Evolutionary conservation across 2,113 vertebrate genomes (phyloP).

Genomic region (Laticauda laticaudata): DNA sequence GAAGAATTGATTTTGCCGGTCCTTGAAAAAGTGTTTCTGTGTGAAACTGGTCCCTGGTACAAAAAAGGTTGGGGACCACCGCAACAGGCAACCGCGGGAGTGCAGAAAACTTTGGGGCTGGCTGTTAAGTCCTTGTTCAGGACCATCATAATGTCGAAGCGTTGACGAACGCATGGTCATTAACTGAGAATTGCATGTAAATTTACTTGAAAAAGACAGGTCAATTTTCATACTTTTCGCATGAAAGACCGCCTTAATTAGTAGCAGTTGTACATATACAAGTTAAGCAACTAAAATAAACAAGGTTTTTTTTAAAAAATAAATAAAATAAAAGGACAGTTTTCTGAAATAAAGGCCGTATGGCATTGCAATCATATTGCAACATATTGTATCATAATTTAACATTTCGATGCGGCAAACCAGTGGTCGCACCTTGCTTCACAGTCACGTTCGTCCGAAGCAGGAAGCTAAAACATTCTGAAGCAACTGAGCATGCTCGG

Average conservation of each 20-base stretch:
- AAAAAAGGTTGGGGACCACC: no score
- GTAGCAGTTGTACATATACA: neutral
- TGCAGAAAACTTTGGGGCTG: neutral
- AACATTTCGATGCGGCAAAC: neutral
- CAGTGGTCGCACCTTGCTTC: neutral
- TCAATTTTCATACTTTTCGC: neutral
- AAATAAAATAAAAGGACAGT: neutral
- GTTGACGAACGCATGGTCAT: neutral
- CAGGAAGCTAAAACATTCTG: neutral
- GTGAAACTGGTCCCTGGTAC: no score
- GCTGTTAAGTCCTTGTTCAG: neutral
- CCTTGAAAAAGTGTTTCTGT: no score
- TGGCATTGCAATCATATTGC: neutral
- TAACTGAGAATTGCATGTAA: neutral
- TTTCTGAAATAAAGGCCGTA: neutral
- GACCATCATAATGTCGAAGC: neutral
- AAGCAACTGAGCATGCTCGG: neutral
- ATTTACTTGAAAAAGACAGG: neutral
- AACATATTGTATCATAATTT: neutral
- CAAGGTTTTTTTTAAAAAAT: no score
- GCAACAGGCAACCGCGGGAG: neutral
- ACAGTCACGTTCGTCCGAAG: neutral
- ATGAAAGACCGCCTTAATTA: neutral
- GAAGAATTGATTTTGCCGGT: no score
- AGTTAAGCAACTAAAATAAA: neutral